Evolutionary conservation across 2,113 vertebrate genomes (phyloP), one percentile per base, ranked within the genome.

Genomic region (Hypocryptadius cinnamomeus): DNA sequence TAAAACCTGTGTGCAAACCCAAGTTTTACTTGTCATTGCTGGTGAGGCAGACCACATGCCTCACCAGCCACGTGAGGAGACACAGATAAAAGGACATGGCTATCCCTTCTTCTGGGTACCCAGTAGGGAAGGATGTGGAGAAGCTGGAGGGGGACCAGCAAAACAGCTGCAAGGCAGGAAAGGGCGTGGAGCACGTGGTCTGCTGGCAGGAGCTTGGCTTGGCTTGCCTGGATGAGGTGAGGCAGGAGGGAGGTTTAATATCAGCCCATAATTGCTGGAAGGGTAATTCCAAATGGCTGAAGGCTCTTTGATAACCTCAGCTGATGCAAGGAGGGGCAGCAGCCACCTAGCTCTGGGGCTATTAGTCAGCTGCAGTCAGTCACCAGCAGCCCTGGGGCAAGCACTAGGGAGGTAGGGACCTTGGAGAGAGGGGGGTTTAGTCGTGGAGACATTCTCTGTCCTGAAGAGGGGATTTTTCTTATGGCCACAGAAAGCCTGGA

Each of bases 101-200:
- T 80, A 7, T 81, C 28, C 6, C 6, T n/a, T 59, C 35, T 78
- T 77, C 39, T 68, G 35, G 21, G 6, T 47, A 30, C 42, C 24
- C 30, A 10, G 3, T 1, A 2, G 51, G 24, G 33, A 73, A 42
- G 24, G 50, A 63, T 35, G 10, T 3, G 0, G 30, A 59, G 47
- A 80, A 78, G 24, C 39, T 83, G 51, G 33, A 84, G 19, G 2
- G 47, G 5, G 11, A 21, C 6, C 50, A 80, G 57, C 23, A 65
- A 73, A 73, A 51, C 13, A 50, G 20, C 42, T 72, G 4, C 60
- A 59, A 68, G 54, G 22, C 1, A 3, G 45, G 31, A 79, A 87
- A 70, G 31, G 22, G 19, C 0, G 0, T 31, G 63, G 40, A 51
- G 16, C 37, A 57, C 0, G 1, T 18, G 33, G 24, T 35, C 39